These are phyloP conservation scores for Hirtodrosophila cameraria DNA, from an alignment of 2,888 invertebrate species.

Conservation along the genomic window DNA sequence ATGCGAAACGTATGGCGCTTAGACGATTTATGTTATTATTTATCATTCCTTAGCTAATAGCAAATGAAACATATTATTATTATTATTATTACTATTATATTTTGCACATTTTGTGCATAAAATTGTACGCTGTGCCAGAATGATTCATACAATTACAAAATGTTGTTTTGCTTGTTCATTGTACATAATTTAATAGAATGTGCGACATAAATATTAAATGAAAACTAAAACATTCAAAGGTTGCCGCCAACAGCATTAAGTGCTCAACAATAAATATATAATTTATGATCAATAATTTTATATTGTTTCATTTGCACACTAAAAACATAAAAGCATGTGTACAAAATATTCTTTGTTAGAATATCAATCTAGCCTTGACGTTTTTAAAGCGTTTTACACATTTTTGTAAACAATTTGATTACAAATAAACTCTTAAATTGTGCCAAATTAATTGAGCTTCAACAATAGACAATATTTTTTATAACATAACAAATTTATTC, in stretches of 20 bases:
- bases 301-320: conserved; percentile 43
- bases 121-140: conserved; percentile 27
- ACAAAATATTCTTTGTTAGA: not conserved
- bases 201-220: conserved; percentile 54
- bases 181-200: conserved; percentile 58
- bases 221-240: conserved; percentile 37
- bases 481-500: too few species aligned
- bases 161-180: conserved; percentile 51
- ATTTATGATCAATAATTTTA: conserved; percentile 65
- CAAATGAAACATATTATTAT: conserved; percentile 68
- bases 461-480: too few species aligned
- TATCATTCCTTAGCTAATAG: conserved; percentile 64
- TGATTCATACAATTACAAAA: conserved; percentile 71
- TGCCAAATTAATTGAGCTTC: not conserved
- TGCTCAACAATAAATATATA: conserved; percentile 60
- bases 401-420: not conserved
- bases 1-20: conserved; percentile 53
- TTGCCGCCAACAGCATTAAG: conserved; percentile 37
- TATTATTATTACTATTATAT: conserved; percentile 64
- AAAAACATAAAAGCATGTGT: conserved; percentile 39
- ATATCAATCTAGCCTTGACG: conserved; percentile 16
- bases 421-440: not conserved
- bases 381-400: conserved; percentile 1
- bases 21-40: conserved; percentile 66
- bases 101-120: conserved; percentile 62